These are phyloP conservation scores for Tetragonula clypearis DNA, from an alignment of 1,140 invertebrate species.

Conservation along the genomic window DNA sequence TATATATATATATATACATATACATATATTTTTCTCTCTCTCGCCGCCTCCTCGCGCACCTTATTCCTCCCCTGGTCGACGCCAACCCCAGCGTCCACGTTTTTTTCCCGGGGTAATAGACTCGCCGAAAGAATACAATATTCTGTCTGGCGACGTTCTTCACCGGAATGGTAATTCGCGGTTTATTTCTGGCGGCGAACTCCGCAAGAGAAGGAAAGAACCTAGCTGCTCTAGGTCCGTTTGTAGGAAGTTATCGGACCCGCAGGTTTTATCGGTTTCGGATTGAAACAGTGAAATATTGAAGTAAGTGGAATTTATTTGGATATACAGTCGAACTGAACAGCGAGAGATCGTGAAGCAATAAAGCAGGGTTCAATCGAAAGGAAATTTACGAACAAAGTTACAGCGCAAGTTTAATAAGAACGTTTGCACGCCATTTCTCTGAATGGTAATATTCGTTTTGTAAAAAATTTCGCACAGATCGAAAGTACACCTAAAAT, in stretches of 20 bases:
- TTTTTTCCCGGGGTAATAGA: constrained; percentile 2
- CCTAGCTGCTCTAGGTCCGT: background rate
- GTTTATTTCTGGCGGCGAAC: background rate
- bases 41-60: constrained; percentile 4
- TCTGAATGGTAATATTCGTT: too few relatives aligned
- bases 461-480: too few relatives aligned
- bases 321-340: background rate
- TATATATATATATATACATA: too few relatives aligned
- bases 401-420: too few relatives aligned
- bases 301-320: background rate
- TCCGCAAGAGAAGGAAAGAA: background rate
- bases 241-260: background rate
- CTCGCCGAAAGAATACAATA: constrained; percentile 57
- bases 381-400: too few relatives aligned
- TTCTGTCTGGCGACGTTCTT: constrained; percentile 51
- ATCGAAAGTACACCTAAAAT: too few relatives aligned
- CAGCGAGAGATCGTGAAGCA: background rate
- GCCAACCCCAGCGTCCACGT: background rate
- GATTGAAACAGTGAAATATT: background rate
- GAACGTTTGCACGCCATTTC: too few relatives aligned
- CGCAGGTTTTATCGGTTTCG: background rate
- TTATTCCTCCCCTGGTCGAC: background rate
- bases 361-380: background rate
- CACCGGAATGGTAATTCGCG: constrained; percentile 52
- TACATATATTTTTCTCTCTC: background rate